Evolutionary conservation across 2,888 invertebrate species (phyloP).

Genomic region (Vandiemenella viatica): DNA sequence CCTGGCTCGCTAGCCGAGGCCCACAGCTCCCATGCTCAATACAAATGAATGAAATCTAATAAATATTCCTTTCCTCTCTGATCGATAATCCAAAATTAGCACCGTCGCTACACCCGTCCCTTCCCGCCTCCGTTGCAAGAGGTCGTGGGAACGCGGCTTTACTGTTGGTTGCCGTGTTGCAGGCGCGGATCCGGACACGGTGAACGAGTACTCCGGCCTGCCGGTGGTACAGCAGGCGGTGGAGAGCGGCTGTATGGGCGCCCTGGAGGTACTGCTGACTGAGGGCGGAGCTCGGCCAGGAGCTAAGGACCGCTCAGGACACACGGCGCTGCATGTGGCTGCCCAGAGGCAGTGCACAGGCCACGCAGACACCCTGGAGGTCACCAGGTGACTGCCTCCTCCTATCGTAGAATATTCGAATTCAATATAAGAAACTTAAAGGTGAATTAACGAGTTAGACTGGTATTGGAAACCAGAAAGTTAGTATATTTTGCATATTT

Average conservation of each 20-base stretch:
- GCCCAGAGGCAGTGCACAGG: not conserved
- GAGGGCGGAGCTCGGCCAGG: not conserved
- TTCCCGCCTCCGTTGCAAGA: slow-evolving; percentile 16
- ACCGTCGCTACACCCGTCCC: not conserved
- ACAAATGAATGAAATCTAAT: too few species aligned
- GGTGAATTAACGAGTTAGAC: too few species aligned
- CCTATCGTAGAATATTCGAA: not conserved
- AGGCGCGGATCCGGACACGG: slow-evolving; percentile 19
- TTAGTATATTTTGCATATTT: too few species aligned
- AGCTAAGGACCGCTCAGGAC: not conserved
- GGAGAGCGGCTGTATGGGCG: not conserved
- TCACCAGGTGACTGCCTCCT: not conserved
- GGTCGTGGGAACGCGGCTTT: too few species aligned
- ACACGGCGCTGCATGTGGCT: slow-evolving; percentile 2
- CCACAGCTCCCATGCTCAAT: too few species aligned
- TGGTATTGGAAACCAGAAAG: too few species aligned
- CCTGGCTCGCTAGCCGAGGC: too few species aligned
- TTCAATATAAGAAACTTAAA: too few species aligned
- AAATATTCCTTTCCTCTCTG: too few species aligned
- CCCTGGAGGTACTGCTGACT: not conserved
- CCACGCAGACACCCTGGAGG: not conserved
- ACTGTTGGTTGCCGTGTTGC: too few species aligned
- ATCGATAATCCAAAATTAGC: too few species aligned
- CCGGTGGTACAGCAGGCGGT: slow-evolving; percentile 15
- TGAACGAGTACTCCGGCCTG: slow-evolving; percentile 8